Evolutionary conservation across 2,113 vertebrate species (phyloP).

Genomic region (Scatophagus argus): DNA sequence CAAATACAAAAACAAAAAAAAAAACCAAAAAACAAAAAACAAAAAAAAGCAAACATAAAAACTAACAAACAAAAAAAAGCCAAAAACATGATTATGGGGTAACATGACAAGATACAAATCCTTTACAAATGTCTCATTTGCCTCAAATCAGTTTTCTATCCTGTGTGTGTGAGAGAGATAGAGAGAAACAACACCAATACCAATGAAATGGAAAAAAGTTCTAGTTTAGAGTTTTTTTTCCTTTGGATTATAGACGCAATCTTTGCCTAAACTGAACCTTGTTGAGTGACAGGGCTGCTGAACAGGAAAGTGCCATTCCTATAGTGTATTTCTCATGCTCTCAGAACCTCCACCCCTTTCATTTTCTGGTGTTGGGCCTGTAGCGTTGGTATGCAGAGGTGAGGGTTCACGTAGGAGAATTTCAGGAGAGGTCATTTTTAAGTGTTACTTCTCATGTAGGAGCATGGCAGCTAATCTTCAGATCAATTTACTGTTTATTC

Average conservation of each 20-base stretch:
- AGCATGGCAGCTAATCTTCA: constrained; percentile 13
- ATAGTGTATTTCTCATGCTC: constrained; percentile 19
- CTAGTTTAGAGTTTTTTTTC: not conserved
- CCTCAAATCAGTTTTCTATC: constrained; percentile 10
- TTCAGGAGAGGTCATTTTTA: constrained; percentile 21
- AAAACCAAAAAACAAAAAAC: too few relatives aligned
- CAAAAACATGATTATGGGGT: constrained; percentile 32
- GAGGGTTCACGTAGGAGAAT: not conserved
- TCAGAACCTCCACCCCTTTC: constrained; percentile 8
- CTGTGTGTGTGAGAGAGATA: not conserved
- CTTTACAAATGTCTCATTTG: constrained; percentile 33
- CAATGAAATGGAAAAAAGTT: not conserved
- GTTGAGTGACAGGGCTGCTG: not conserved
- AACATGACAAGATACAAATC: constrained; percentile 12
- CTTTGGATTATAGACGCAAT: constrained; percentile 21
- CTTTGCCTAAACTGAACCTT: not conserved
- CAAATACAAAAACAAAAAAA: too few relatives aligned
- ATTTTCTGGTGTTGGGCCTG: not conserved
- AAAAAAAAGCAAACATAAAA: too few relatives aligned
- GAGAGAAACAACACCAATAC: not conserved
- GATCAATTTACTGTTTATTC: constrained; percentile 30
- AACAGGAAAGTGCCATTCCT: not conserved
- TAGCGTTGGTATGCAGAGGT: constrained; percentile 7
- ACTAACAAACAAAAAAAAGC: too few relatives aligned
- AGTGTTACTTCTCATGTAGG: constrained; percentile 6